Percentiles rank a stretch among this genome's conserved stretches.
These are phyloP conservation scores for Ptychadena robeensis DNA, from an alignment of 2,797 vertebrate genomes.

Conservation along the genomic window DNA sequence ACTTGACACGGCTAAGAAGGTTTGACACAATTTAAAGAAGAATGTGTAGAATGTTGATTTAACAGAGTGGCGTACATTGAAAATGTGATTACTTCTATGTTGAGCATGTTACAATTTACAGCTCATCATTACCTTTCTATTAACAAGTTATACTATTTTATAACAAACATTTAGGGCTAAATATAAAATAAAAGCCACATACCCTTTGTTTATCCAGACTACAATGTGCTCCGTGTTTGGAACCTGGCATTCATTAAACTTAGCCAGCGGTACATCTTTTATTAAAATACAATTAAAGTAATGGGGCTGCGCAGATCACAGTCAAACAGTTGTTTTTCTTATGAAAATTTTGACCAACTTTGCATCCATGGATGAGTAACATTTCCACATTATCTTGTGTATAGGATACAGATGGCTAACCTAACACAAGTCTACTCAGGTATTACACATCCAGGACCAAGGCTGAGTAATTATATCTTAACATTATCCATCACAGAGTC, in stretches of 20 bases:
- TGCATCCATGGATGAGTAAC: background rate
- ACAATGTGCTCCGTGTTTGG: constrained; percentile 6
- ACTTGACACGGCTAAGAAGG: constrained; percentile 13
- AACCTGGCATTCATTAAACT: background rate
- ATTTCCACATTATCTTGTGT: background rate
- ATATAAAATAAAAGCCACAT: background rate
- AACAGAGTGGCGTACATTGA: constrained; percentile 10
- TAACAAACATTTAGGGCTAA: background rate
- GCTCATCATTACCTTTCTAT: background rate
- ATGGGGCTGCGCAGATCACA: background rate
- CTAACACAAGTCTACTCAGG: background rate
- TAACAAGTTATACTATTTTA: background rate
- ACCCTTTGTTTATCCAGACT: background rate
- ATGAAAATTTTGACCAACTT: background rate
- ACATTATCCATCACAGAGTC: no score
- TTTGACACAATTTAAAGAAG: constrained; percentile 17
- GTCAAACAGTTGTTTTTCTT: background rate
- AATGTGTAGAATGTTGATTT: constrained; percentile 22
- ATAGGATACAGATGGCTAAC: background rate
- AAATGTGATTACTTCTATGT: background rate
- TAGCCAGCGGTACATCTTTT: background rate
- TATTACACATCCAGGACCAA: no score
- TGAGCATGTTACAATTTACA: background rate
- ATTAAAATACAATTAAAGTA: constrained; percentile 12
- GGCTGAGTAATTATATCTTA: no score